These are phyloP conservation scores for Dastarcus helophoroides DNA, from an alignment of 2,888 invertebrate species.

Conservation along the genomic window DNA sequence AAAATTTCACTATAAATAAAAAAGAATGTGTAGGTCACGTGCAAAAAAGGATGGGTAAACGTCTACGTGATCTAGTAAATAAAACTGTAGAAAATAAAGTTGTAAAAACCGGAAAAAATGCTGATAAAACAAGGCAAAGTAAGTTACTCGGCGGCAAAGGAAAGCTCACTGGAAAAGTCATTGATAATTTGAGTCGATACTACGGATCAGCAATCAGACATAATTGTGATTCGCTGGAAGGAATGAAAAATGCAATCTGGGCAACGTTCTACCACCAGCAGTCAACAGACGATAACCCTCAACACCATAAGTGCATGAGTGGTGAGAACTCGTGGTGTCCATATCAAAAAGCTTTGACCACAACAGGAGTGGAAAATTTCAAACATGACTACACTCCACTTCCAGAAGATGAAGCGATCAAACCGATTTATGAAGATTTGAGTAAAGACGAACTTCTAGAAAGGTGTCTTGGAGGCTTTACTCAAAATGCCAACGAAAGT, in stretches of 20 bases:
- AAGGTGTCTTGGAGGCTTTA: constrained; percentile 11
- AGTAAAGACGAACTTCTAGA: constrained; percentile 6
- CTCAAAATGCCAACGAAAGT: constrained; percentile 9
- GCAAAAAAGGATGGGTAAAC: no score
- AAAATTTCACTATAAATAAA: no score
- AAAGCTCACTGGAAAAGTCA: no score
- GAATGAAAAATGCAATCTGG: constrained; percentile 21
- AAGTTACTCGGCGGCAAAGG: no score
- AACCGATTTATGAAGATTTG: constrained; percentile 10
- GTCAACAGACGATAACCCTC: constrained; percentile 21
- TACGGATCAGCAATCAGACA: constrained; percentile 4
- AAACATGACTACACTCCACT: constrained; percentile 8
- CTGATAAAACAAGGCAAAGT: no score
- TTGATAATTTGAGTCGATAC: constrained; percentile 17
- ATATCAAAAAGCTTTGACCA: no score
- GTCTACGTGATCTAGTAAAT: no score
- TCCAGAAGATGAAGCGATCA: constrained; percentile 8
- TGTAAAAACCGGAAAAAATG: no score
- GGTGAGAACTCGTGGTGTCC: no score
- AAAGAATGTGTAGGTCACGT: no score
- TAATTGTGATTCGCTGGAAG: constrained; percentile 9
- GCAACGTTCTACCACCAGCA: constrained; percentile 20
- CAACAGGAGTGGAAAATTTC: no score
- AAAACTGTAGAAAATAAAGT: no score
- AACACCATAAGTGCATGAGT: constrained; percentile 22